Conservation (phyloP, 2,797 vertebrate genomes). For the Ceryle rudis region DNA sequence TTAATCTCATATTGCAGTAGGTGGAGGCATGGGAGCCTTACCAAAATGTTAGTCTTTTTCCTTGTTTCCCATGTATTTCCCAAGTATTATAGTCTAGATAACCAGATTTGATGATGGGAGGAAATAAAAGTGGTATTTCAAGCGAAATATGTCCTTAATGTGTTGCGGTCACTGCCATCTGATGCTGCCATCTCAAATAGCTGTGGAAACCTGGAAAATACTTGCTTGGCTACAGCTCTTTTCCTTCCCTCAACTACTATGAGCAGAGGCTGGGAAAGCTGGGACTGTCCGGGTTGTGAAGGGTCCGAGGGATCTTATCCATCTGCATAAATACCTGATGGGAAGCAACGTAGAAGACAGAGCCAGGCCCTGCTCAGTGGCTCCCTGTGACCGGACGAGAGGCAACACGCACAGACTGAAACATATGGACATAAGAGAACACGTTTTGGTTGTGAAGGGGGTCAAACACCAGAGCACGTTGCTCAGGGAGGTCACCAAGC, state of each 20-base stretch:
- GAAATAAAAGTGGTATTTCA: not conserved
- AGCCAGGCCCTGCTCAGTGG: not conserved
- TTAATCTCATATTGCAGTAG: not conserved
- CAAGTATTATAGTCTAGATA: not conserved
- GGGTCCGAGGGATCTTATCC: not conserved
- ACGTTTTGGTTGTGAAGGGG: too few relatives aligned
- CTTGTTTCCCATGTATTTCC: not conserved
- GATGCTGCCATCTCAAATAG: not conserved
- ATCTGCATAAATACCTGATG: not conserved
- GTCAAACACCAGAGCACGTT: not conserved
- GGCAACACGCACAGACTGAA: fast-evolving
- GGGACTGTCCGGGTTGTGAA: not conserved
- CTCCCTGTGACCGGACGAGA: not conserved
- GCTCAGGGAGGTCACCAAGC: not conserved
- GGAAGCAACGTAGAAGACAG: not conserved
- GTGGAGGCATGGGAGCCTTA: not conserved
- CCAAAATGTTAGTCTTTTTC: not conserved
- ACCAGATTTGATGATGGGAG: not conserved
- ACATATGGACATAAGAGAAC: not conserved
- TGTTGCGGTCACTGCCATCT: not conserved
- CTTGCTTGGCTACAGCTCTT: not conserved
- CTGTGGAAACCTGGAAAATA: not conserved
- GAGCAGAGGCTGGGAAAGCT: not conserved
- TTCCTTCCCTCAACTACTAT: not conserved
- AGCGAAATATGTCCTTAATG: not conserved